phyloP scores from a whole-genome alignment of 2,888 invertebrate genomes.

The Drosophila prostipennis region DNA sequence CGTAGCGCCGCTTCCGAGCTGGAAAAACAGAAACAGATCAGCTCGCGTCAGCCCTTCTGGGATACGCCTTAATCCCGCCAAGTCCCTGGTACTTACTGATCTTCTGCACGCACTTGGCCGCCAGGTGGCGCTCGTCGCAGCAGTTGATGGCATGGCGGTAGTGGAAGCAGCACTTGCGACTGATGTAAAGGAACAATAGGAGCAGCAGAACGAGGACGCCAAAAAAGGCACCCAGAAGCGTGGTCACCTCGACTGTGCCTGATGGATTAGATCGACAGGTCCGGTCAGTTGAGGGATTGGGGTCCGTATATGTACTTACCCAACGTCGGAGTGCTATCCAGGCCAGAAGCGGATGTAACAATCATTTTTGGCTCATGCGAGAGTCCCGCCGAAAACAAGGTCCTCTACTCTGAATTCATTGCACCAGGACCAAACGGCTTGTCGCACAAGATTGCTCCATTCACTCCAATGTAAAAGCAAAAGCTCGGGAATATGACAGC shows the following conservation, averaged over 20 bases:
- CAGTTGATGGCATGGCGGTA: constrained; percentile 87
- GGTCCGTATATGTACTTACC: constrained; percentile 82
- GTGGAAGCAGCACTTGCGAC: constrained; percentile 90
- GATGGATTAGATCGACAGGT: constrained; percentile 9
- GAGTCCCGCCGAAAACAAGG: constrained; percentile 26
- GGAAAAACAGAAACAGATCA: neutral
- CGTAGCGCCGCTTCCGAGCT: constrained; percentile 83
- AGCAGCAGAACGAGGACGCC: constrained; percentile 93
- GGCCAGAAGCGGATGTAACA: constrained; percentile 84
- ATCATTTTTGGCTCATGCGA: constrained; percentile 82
- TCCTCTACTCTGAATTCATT: constrained; percentile 19
- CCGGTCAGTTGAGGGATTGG: constrained; percentile 23
- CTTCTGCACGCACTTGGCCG: constrained; percentile 84
- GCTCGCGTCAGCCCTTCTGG: neutral
- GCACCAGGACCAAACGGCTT: constrained; percentile 5
- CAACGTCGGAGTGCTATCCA: constrained; percentile 83
- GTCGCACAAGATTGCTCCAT: constrained; percentile 4
- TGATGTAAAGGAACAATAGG: constrained; percentile 94
- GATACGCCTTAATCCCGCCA: neutral
- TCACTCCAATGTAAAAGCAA: constrained; percentile 31
- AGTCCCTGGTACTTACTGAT: constrained; percentile 77
- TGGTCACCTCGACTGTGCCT: constrained; percentile 91
- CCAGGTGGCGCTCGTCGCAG: constrained; percentile 86
- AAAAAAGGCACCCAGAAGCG: constrained; percentile 94
- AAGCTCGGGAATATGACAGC: constrained; percentile 62